These are phyloP conservation scores for Orthosia gracilis DNA, from an alignment of 2,888 invertebrate species.

Conservation along the genomic window DNA sequence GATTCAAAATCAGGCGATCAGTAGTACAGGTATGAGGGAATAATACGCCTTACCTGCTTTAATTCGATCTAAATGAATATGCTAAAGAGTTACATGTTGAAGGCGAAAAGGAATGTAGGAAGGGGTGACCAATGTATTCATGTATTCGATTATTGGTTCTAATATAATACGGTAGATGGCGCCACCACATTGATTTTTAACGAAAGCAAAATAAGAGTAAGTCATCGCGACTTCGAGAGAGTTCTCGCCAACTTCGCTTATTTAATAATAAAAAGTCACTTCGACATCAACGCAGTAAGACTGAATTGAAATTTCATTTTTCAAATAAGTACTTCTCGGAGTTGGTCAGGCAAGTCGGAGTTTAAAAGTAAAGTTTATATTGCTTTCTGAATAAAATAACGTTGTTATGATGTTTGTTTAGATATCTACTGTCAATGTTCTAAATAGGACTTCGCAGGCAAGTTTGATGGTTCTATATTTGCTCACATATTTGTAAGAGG, in stretches of 20 bases:
- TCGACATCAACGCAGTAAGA: conserved; percentile 41
- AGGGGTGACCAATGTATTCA: too few species aligned
- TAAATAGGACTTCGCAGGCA: neutral
- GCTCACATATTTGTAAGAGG: too few species aligned
- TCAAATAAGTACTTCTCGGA: conserved; percentile 41
- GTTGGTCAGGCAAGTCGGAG: conserved; percentile 49
- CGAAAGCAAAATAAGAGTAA: conserved; percentile 6
- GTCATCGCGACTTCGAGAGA: conserved; percentile 2
- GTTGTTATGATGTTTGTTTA: conserved; percentile 45
- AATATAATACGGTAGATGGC: too few species aligned
- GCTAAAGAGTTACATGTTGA: too few species aligned
- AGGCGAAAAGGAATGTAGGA: too few species aligned
- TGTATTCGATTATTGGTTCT: too few species aligned
- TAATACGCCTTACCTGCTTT: too few species aligned
- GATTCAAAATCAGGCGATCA: too few species aligned
- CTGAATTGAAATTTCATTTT: conserved; percentile 64
- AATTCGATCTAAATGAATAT: too few species aligned
- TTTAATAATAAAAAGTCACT: conserved; percentile 48
- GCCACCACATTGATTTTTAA: neutral
- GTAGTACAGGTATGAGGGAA: too few species aligned
- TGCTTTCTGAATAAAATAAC: conserved; percentile 72
- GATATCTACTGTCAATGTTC: conserved; percentile 21
- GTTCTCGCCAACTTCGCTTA: conserved; percentile 21
- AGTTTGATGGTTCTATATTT: neutral
- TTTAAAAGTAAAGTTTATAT: conserved; percentile 66